phyloP scores from a whole-genome alignment of 2,888 invertebrate species.

The Leptinotarsa peninsularis region DNA sequence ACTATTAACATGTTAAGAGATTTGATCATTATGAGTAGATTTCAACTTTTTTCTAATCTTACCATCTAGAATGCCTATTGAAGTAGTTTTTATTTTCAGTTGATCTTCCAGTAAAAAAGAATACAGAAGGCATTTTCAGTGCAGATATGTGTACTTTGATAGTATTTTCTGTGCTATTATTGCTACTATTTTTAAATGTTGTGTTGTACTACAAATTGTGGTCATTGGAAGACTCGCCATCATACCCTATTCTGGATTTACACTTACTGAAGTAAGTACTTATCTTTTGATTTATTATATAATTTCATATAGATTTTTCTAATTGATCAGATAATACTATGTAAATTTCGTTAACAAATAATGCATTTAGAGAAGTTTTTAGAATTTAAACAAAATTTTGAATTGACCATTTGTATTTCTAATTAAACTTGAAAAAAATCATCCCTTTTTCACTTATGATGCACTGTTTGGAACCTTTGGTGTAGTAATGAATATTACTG shows the following conservation, averaged over 20 bases:
- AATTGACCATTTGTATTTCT: no score
- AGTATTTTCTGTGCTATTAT: slow-evolving; percentile 71
- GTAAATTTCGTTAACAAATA: no score
- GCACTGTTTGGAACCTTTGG: no score
- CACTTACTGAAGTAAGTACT: slow-evolving; percentile 68
- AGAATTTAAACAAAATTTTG: no score
- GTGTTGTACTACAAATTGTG: slow-evolving; percentile 87
- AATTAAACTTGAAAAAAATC: no score
- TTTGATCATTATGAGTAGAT: background rate
- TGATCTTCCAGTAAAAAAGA: slow-evolving; percentile 63
- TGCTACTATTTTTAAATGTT: slow-evolving; percentile 79
- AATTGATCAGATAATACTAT: no score
- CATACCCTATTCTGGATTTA: slow-evolving; percentile 68
- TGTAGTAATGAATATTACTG: no score
- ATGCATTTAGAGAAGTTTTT: no score
- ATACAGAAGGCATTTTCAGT: slow-evolving; percentile 55
- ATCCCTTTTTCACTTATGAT: no score
- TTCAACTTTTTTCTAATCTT: background rate
- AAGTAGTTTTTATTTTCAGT: slow-evolving; percentile 57
- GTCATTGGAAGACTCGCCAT: slow-evolving; percentile 74
- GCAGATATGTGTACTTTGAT: slow-evolving; percentile 62
- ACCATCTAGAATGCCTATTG: slow-evolving; percentile 8
- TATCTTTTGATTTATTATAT: background rate
- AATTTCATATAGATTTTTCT: background rate
- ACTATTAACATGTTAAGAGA: background rate